These are phyloP conservation scores for Sclerurus mexicanus DNA, from an alignment of 2,113 vertebrate species.

Conservation along the genomic window DNA sequence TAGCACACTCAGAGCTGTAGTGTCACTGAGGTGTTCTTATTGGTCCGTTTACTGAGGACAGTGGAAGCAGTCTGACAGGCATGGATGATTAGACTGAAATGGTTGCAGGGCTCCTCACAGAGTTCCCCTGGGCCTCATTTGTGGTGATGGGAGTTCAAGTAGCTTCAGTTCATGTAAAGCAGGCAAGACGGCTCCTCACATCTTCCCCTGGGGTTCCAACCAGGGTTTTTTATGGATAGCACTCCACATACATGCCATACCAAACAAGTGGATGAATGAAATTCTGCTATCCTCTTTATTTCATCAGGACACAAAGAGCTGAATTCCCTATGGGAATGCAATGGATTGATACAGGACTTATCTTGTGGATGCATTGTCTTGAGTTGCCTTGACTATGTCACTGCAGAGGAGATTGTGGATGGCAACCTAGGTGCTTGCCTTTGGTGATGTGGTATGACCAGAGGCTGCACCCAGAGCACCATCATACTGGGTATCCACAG, in stretches of 20 bases:
- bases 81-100: neutral
- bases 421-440: neutral
- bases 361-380: neutral
- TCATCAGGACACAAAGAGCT: neutral
- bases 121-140: neutral
- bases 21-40: neutral
- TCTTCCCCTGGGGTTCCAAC: neutral
- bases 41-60: neutral
- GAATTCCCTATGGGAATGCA: neutral
- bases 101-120: neutral
- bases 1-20: neutral
- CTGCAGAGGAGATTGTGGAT: neutral
- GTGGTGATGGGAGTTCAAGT: neutral
- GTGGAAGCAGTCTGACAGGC: neutral
- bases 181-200: neutral
- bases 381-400: neutral
- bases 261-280: neutral
- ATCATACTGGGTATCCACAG: neutral
- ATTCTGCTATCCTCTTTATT: neutral
- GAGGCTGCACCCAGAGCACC: neutral
- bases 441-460: neutral
- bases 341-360: neutral
- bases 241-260: fast-evolving
- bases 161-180: neutral
- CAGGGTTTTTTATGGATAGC: neutral